Evolutionary conservation across 2,113 vertebrate genomes (phyloP).

Genomic region (Aldabrachelys gigantea): DNA sequence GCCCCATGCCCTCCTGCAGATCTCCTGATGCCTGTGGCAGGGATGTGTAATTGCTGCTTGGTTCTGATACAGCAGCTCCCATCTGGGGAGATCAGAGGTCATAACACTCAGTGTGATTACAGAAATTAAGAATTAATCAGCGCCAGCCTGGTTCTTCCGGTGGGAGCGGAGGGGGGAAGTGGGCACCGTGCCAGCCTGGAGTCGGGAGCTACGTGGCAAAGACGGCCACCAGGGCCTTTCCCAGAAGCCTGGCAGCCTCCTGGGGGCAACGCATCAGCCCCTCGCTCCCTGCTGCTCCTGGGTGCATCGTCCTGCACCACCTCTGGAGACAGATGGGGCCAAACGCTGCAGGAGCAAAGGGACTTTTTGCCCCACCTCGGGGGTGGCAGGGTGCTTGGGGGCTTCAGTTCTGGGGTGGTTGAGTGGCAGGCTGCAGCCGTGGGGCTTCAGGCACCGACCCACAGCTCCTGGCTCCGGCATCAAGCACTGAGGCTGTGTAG

Average conservation of each 20-base stretch:
- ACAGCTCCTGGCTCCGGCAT: not conserved
- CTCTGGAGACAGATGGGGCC: too few relatives aligned
- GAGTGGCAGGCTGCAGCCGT: not conserved
- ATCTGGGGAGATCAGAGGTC: not conserved
- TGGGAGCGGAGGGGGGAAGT: not conserved
- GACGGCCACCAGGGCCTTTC: too few relatives aligned
- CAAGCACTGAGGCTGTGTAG: too few relatives aligned
- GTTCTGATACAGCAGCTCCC: not conserved
- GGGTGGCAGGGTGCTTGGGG: too few relatives aligned
- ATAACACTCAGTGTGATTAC: not conserved
- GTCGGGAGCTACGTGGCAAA: too few relatives aligned
- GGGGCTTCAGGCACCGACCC: conserved; percentile 23
- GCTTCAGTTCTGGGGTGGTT: not conserved
- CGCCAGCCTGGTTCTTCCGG: not conserved
- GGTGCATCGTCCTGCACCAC: too few relatives aligned
- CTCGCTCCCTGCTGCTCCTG: too few relatives aligned
- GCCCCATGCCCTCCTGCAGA: not conserved
- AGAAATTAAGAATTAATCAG: not conserved
- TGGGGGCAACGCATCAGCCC: too few relatives aligned
- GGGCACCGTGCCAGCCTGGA: not conserved
- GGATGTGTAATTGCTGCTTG: not conserved
- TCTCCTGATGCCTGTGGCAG: not conserved
- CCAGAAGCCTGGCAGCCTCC: too few relatives aligned
- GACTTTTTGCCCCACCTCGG: too few relatives aligned
- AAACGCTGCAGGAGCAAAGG: too few relatives aligned